Evolutionary conservation across 2,113 vertebrate genomes (phyloP).

Genomic region (Pithys albifrons): DNA sequence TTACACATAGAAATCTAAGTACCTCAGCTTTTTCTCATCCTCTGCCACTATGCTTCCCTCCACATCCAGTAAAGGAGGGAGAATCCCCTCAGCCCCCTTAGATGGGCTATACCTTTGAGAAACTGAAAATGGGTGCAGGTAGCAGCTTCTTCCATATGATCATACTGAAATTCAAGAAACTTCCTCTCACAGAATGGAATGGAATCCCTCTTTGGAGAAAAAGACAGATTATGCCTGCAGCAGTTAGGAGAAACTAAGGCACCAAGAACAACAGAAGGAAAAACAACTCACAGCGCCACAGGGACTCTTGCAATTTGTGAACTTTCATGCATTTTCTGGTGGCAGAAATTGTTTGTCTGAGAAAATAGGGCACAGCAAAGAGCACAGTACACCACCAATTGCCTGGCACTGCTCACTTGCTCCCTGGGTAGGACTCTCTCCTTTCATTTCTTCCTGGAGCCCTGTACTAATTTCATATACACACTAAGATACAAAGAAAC

Average conservation of each 20-base stretch:
- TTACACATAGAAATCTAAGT: not conserved
- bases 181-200: not conserved
- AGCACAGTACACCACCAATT: not conserved
- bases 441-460: not conserved
- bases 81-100: not conserved
- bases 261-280: not conserved
- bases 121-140: not conserved
- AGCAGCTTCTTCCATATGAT: not conserved
- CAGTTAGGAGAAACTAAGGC: not conserved
- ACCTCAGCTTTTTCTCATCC: not conserved
- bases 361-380: slow-evolving; percentile 27
- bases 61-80: not conserved
- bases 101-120: not conserved
- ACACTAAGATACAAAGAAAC: not conserved
- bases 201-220: not conserved
- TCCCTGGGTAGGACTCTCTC: not conserved
- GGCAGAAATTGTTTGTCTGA: not conserved
- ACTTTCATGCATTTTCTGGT: not conserved
- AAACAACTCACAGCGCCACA: not conserved
- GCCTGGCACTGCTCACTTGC: not conserved
- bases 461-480: not conserved
- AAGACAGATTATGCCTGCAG: not conserved
- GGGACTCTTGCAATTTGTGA: not conserved
- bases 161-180: not conserved
- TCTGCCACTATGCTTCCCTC: not conserved